A percentile compares a stretch with the other conserved stretches of the same genome.
Evolutionary conservation across 2,797 vertebrate genomes (phyloP).

Genomic region (Philypnodon macrostomus): DNA sequence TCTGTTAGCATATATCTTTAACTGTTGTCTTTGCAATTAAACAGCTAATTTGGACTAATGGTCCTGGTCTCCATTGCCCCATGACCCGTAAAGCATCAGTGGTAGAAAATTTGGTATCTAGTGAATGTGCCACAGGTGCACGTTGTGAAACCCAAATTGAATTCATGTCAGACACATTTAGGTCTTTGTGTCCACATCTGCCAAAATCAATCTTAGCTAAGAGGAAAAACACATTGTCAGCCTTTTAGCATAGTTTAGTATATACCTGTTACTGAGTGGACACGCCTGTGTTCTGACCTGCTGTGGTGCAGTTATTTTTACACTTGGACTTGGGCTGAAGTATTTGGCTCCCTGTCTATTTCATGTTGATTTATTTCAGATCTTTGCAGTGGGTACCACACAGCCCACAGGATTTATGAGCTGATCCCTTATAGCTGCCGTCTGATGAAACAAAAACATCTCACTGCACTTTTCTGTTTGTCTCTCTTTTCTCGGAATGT

Average conservation of each 20-base stretch:
- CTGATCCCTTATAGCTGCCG: constrained; percentile 20
- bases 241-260: too few relatives aligned
- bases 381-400: not conserved
- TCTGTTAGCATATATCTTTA: too few relatives aligned
- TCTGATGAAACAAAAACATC: constrained; percentile 39
- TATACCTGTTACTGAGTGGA: not conserved
- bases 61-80: too few relatives aligned
- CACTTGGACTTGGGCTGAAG: not conserved
- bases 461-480: constrained; percentile 8
- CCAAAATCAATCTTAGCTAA: not conserved
- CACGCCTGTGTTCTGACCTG: constrained; percentile 3
- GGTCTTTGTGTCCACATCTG: not conserved
- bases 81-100: not conserved
- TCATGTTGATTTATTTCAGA: not conserved
- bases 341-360: not conserved
- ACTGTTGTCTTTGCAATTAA: too few relatives aligned
- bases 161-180: not conserved
- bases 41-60: too few relatives aligned
- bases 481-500: constrained; percentile 17
- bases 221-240: not conserved
- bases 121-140: not conserved
- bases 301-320: not conserved
- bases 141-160: not conserved
- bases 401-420: constrained; percentile 19
- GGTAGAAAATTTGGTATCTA: too few relatives aligned